Conservation (phyloP, 1,140 invertebrate species). For the Tetramorium alpestre region DNA sequence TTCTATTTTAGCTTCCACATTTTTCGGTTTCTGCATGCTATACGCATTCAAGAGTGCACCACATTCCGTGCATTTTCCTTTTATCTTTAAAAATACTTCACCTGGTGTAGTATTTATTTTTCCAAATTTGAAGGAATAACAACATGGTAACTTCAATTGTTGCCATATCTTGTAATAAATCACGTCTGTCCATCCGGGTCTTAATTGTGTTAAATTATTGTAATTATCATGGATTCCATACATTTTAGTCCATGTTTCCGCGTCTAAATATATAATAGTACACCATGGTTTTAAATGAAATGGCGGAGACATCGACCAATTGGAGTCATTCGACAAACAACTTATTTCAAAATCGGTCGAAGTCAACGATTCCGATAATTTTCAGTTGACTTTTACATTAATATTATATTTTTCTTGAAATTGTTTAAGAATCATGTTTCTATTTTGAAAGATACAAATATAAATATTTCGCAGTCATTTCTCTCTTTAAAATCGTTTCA, state of each 20-base stretch:
- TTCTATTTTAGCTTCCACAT: background rate
- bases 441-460: constrained; percentile 5
- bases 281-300: background rate
- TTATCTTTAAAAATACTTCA: constrained; percentile 5
- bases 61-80: background rate
- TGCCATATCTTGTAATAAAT: constrained; percentile 56
- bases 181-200: background rate
- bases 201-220: background rate
- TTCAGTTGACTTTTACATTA: background rate
- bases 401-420: background rate
- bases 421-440: background rate
- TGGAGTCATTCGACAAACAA: background rate
- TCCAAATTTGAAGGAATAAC: background rate
- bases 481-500: background rate
- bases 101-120: background rate
- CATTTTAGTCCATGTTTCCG: background rate
- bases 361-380: background rate
- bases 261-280: background rate
- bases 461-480: background rate
- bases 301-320: background rate
- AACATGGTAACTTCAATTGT: background rate
- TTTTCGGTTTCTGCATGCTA: too few species aligned
- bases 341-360: background rate
- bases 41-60: background rate
- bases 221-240: background rate